Conservation (phyloP, 1,140 invertebrate genomes). For the Pissodes strobi region DNA sequence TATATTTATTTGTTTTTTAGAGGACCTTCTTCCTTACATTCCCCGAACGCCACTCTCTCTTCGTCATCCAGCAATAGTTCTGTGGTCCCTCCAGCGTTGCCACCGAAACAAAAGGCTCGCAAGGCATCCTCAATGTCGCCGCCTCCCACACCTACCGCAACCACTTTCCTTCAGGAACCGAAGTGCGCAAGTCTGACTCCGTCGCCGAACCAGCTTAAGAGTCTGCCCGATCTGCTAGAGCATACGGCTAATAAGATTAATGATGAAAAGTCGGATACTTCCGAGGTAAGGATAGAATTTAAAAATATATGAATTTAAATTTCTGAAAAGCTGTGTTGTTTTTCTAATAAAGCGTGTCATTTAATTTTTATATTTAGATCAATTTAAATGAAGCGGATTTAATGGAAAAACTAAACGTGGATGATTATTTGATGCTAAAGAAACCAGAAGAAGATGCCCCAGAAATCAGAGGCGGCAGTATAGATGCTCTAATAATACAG, state of each 20-base stretch:
- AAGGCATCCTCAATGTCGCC: slow-evolving; percentile 47
- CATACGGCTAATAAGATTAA: slow-evolving; percentile 43
- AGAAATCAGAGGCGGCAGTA: slow-evolving; percentile 85
- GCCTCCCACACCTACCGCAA: slow-evolving; percentile 47
- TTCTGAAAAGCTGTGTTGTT: neutral
- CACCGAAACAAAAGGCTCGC: slow-evolving; percentile 65
- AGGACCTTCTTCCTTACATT: slow-evolving; percentile 47
- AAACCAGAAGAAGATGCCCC: slow-evolving; percentile 81
- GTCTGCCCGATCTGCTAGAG: slow-evolving; percentile 51
- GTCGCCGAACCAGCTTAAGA: slow-evolving; percentile 40
- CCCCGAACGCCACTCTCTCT: slow-evolving; percentile 37
- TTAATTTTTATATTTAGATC: too few relatives aligned
- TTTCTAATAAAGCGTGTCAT: too few relatives aligned
- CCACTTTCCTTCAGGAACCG: slow-evolving; percentile 56
- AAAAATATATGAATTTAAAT: too few relatives aligned
- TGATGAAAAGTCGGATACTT: slow-evolving; percentile 41
- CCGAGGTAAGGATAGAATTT: slow-evolving; percentile 28
- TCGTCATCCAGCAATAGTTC: slow-evolving; percentile 31
- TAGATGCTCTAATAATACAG: slow-evolving; percentile 90
- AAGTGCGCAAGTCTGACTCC: slow-evolving; percentile 34
- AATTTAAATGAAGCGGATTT: slow-evolving; percentile 55
- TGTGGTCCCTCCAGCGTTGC: slow-evolving; percentile 70
- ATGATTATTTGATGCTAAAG: slow-evolving; percentile 75
- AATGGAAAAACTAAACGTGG: slow-evolving; percentile 81
- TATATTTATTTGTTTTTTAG: slow-evolving; percentile 25